Conservation (phyloP, 2,797 vertebrate species). For the Diplodus puntazzo region DNA sequence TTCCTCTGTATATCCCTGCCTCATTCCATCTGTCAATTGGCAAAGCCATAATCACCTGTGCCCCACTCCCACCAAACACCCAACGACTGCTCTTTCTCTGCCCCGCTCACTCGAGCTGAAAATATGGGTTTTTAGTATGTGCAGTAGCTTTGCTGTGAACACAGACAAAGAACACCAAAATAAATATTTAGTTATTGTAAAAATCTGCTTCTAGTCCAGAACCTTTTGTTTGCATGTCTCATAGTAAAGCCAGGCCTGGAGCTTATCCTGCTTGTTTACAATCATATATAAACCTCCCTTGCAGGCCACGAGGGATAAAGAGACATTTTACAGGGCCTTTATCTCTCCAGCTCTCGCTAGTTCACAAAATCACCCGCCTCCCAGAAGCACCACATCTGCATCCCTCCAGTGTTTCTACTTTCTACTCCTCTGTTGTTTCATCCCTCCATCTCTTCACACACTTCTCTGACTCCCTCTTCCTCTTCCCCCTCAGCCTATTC, state of each 20-base stretch:
- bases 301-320: conserved; percentile 36
- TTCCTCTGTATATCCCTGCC: conserved; percentile 31
- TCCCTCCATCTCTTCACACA: conserved; percentile 27
- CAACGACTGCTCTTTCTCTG: conserved; percentile 2
- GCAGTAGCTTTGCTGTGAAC: neutral
- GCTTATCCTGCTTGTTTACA: conserved; percentile 45
- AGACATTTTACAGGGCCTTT: conserved; percentile 29
- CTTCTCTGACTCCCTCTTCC: neutral
- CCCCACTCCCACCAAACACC: conserved; percentile 3
- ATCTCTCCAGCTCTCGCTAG: conserved; percentile 33
- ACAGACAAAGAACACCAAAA: neutral
- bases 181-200: neutral
- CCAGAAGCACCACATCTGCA: conserved; percentile 31
- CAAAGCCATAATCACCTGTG: conserved; percentile 34
- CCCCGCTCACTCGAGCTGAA: conserved; percentile 7
- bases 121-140: conserved; percentile 14
- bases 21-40: conserved; percentile 46
- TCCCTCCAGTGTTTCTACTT: conserved; percentile 20
- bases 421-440: conserved; percentile 23
- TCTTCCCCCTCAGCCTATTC: neutral
- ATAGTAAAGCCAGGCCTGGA: conserved; percentile 36
- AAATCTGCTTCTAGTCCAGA: conserved; percentile 1
- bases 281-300: conserved; percentile 32
- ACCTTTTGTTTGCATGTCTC: neutral
- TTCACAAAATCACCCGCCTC: conserved; percentile 17